These are phyloP conservation scores for Endomychus coccineus DNA, from an alignment of 2,888 invertebrate genomes.

Conservation along the genomic window DNA sequence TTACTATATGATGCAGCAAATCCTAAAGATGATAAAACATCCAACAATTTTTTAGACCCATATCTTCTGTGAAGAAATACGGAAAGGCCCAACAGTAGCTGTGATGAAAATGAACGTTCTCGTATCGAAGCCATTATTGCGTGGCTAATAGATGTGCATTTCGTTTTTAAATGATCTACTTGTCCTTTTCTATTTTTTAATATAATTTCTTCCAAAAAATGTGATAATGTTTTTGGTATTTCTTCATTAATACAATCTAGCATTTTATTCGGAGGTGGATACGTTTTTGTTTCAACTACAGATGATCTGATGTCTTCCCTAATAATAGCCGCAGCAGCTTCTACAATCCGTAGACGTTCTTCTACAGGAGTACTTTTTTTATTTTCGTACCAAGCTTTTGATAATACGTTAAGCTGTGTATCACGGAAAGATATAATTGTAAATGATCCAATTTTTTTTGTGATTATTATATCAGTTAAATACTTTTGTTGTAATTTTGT, in stretches of 20 bases:
- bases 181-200: conserved; percentile 20
- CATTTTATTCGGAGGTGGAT: conserved; percentile 33
- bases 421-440: conserved; percentile 34
- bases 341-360: conserved; percentile 28
- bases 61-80: too few relatives aligned
- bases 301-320: conserved; percentile 34
- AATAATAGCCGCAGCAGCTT: conserved; percentile 36
- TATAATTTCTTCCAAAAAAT: conserved; percentile 11
- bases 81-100: too few relatives aligned
- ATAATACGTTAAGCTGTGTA: conserved; percentile 28
- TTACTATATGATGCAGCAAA: too few relatives aligned
- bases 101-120: too few relatives aligned
- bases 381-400: conserved; percentile 12
- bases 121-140: too few relatives aligned
- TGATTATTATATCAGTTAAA: conserved; percentile 16
- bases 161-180: conserved; percentile 17
- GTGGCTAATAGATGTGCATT: too few relatives aligned
- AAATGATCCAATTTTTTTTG: conserved; percentile 25
- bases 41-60: too few relatives aligned
- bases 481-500: conserved; percentile 28
- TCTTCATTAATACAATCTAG: conserved; percentile 21
- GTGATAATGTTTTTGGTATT: conserved; percentile 26
- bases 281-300: conserved; percentile 31
- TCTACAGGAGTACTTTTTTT: conserved; percentile 18
- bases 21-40: too few relatives aligned